Evolutionary conservation across 1,140 invertebrate species (phyloP).

Genomic region (Belonocnema kinseyi): DNA sequence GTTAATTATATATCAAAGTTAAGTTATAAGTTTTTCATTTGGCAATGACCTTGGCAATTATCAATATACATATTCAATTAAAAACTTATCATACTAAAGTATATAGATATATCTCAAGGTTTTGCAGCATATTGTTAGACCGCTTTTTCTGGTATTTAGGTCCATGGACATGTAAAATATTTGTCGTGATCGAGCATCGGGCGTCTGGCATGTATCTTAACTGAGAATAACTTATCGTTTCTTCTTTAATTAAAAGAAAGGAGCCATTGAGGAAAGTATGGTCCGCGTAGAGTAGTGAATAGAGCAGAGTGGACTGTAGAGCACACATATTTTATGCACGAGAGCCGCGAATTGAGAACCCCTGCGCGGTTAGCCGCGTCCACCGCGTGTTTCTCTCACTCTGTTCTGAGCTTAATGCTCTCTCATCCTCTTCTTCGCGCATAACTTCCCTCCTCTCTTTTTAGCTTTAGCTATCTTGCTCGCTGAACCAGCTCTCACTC

Average conservation of each 20-base stretch:
- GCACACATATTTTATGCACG: slow-evolving; percentile 5
- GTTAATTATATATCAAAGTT: too few species aligned
- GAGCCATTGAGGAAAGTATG: neutral
- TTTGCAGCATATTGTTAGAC: too few species aligned
- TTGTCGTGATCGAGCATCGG: too few species aligned
- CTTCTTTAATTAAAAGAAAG: neutral
- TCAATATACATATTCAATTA: too few species aligned
- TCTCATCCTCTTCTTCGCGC: slow-evolving; percentile 1
- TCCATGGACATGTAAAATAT: too few species aligned
- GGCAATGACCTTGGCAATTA: too few species aligned
- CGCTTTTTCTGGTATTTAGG: too few species aligned
- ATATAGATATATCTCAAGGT: too few species aligned
- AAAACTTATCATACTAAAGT: too few species aligned
- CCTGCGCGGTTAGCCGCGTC: slow-evolving; percentile 71
- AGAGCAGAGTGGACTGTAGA: neutral
- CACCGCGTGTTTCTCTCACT: slow-evolving; percentile 59
- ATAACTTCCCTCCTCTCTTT: slow-evolving; percentile 43
- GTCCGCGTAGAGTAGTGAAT: too few species aligned
- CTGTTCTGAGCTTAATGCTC: neutral
- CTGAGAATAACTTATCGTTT: neutral
- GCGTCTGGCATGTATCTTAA: too few species aligned
- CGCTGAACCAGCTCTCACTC: slow-evolving; percentile 28
- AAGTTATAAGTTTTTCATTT: too few species aligned
- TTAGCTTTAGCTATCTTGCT: slow-evolving; percentile 30
- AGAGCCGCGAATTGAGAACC: slow-evolving; percentile 70